These are phyloP conservation scores for Halcyon smyrnensis DNA, from an alignment of 2,797 vertebrate species.

Conservation along the genomic window DNA sequence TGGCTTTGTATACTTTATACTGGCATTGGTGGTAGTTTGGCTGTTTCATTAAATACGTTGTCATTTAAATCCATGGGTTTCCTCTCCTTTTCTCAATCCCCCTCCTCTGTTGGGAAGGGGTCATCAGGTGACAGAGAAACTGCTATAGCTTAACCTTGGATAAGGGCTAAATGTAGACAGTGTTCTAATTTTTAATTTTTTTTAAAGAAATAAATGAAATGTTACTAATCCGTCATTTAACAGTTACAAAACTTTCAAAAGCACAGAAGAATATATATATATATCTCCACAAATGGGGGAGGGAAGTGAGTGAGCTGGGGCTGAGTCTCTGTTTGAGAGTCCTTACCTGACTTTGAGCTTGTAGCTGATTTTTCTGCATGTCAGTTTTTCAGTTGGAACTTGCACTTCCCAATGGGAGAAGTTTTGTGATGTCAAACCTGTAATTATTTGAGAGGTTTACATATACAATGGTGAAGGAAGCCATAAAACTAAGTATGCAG, in stretches of 20 bases:
- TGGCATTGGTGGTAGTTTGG: neutral
- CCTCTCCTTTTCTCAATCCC: neutral
- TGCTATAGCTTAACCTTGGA: neutral
- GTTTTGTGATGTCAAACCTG: neutral
- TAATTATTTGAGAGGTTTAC: neutral
- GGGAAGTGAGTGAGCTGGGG: neutral
- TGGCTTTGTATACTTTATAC: neutral
- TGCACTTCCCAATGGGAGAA: neutral
- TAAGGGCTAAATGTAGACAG: neutral
- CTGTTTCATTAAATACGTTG: neutral
- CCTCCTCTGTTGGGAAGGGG: neutral
- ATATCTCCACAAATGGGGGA: neutral
- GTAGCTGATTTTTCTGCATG: neutral
- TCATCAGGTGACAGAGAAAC: neutral
- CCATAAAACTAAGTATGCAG: neutral
- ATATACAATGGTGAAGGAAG: neutral
- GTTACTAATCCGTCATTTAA: neutral
- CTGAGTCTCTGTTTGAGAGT: neutral
- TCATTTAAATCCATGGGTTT: neutral
- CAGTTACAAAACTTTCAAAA: neutral
- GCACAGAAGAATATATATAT: neutral
- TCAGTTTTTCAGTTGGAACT: neutral
- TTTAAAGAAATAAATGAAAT: neutral
- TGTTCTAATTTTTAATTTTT: neutral
- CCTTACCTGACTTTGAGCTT: neutral